Evolutionary conservation across 2,888 invertebrate genomes (phyloP), one percentile per base, ranked within the genome.

Genomic region (Villa cingulata): DNA sequence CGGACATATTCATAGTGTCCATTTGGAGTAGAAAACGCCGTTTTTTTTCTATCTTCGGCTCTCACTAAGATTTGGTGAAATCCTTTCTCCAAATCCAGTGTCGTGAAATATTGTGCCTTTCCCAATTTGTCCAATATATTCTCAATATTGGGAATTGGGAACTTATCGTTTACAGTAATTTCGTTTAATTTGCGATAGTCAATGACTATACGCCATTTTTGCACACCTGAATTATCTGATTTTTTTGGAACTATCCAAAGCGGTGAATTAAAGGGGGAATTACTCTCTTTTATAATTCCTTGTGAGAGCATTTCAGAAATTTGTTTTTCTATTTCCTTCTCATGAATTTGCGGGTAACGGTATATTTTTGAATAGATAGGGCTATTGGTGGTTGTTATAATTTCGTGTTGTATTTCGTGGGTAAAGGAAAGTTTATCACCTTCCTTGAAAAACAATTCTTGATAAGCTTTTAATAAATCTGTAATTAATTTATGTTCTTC

Each of bases 1-100:
- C 44, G 38, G n/a, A 39, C 4, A 48, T 53, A 62, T 53, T 65
- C 59, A 34, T 52, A 63, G 16, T 62, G 57, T 5, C 63, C 62
- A 15, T 45, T 37, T 29, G 52, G 44, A n/a, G 56, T 57, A 1
- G 50, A 55, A 51, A 65, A 62, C 3, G 58, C 60, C 2, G 62
- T 62, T 49, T 62, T 62, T 17, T 34, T 39, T 19, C 48, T 43
- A 43, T 59, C 57, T 16, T 53, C 44, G 19, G 42, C 36, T 6
- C 43, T 49, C 32, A 62, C 48, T 16, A 49, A 47, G 2, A 62
- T 56, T 49, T 62, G 60, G 42, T 57, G 55, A 27, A 55, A 62
- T 5, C 58, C 61, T 32, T 52, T 53, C 2, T 55, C 54, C 7
- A 59, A 46, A 46, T 62, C 58, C 9, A 58, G 38, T 0, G 50